Percentiles rank a stretch among this genome's conserved stretches.
phyloP scores from a whole-genome alignment of 2,888 invertebrate species.

The Strigamia transsilvanica region DNA sequence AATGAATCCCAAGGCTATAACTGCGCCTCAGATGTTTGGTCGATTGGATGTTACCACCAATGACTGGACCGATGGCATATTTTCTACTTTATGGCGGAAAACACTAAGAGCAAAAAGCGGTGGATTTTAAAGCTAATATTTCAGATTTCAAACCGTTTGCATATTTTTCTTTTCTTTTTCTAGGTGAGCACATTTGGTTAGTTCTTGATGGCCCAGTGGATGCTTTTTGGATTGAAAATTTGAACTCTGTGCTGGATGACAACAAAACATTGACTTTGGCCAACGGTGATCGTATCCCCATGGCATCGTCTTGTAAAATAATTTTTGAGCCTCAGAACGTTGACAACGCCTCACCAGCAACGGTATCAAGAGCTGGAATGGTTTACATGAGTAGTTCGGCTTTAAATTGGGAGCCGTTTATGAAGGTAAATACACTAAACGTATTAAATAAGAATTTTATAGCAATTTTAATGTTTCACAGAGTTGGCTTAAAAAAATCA shows the following conservation, averaged over 20 bases:
- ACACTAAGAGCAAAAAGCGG: slow-evolving; percentile 86
- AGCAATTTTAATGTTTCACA: slow-evolving; percentile 56
- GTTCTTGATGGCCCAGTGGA: slow-evolving; percentile 96
- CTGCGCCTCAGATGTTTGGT: slow-evolving; percentile 97
- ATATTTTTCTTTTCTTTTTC: slow-evolving; percentile 53
- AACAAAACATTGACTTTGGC: slow-evolving; percentile 94
- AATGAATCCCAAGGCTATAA: slow-evolving; percentile 98
- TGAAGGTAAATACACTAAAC: slow-evolving; percentile 62
- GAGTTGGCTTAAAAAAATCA: slow-evolving; percentile 66
- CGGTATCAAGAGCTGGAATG: slow-evolving; percentile 93
- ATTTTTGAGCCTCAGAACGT: slow-evolving; percentile 98
- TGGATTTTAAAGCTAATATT: slow-evolving; percentile 54
- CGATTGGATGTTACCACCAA: slow-evolving; percentile 95
- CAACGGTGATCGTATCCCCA: slow-evolving; percentile 92
- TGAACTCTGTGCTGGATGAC: slow-evolving; percentile 96
- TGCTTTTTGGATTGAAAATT: slow-evolving; percentile 97
- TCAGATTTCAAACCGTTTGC: background rate
- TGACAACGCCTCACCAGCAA: slow-evolving; percentile 96
- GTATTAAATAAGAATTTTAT: too few species aligned
- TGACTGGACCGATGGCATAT: slow-evolving; percentile 98
- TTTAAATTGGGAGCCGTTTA: slow-evolving; percentile 89
- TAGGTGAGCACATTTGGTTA: slow-evolving; percentile 88
- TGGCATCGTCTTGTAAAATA: slow-evolving; percentile 93
- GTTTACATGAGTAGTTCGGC: slow-evolving; percentile 97
- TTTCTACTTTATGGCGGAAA: slow-evolving; percentile 95